Conservation (phyloP, 2,797 vertebrate species). For the Lates japonicus region DNA sequence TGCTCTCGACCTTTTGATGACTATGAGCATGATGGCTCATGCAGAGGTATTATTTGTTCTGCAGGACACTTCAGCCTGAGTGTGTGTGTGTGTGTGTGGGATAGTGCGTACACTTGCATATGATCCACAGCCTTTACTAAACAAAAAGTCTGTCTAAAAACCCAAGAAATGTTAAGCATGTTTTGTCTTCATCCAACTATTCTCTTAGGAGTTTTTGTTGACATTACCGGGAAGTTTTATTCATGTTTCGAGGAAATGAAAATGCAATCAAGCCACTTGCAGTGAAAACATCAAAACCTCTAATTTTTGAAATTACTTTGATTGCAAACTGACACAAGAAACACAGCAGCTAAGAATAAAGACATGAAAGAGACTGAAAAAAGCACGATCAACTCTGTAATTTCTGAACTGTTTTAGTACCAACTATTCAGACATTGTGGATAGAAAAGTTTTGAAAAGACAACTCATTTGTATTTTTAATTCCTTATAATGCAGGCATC, state of each 20-base stretch:
- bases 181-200: not conserved
- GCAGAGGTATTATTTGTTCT: slow-evolving; percentile 35
- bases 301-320: slow-evolving; percentile 32
- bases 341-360: slow-evolving; percentile 10
- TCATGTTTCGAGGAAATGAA: slow-evolving; percentile 23
- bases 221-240: slow-evolving; percentile 31
- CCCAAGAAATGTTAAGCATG: not conserved
- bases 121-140: slow-evolving; percentile 1
- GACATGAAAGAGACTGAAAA: not conserved
- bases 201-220: not conserved
- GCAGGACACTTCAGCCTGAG: not conserved
- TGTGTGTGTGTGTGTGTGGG: not conserved
- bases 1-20: slow-evolving; percentile 48
- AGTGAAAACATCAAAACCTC: slow-evolving; percentile 43
- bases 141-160: not conserved
- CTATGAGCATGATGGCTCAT: slow-evolving; percentile 25
- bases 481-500: not conserved
- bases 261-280: slow-evolving; percentile 50
- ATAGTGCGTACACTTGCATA: not conserved
- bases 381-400: not conserved
- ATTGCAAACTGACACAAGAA: slow-evolving; percentile 32
- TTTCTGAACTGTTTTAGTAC: not conserved
- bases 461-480: not conserved
- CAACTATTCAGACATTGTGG: not conserved
- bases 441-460: not conserved